Base-by-base conservation (phyloP, 2,797 vertebrate species). In the Premnoplex brunnescens region DNA sequence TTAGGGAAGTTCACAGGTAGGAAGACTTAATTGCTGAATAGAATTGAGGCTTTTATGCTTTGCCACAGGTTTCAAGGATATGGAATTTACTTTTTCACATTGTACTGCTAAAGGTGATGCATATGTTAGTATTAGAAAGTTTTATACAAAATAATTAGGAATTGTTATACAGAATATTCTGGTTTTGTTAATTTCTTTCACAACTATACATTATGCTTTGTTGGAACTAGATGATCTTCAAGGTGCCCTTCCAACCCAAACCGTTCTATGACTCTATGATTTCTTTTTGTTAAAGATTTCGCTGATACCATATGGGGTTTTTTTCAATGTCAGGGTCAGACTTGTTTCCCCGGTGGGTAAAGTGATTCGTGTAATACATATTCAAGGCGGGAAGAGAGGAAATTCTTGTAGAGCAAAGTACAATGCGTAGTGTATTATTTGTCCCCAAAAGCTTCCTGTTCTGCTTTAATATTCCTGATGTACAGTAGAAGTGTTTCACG, bases 191-290 rank as follows among this genome's bases (percentile, higher is more conserved):
- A 36, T 85, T 81, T 78, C 21, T 89, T 78, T 69, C 73, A 51
- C 21, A 71, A 6, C 17, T 55, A 36, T 3, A 3, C 2, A 0
- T 76, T 77, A 41, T 3, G 7, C 39, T 63, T 83, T 0, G 15
- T 27, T 78, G 2, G 22, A 64, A 46, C 43, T 46, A 46, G 32
- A 36, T 48, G 62, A 21, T 59, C 5, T 8, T 59, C 15, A 59
- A 66, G 21, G 15, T 39, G 12, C 8, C 3, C 13, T 46, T 59
- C 26, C 16, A 78, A 54, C 24, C 9, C 39, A 64, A 84, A 72
- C 10, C 3, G 9, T 59, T 64, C 30, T 24, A 9, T 28, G 22
- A 72, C 58, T 36, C 58, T 36, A 4, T 36, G 24, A 66, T 77
- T 93, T 89, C 9, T 27, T 92, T 71, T 72, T 46, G 4, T 78